Percentiles rank a stretch among this genome's conserved stretches.
Evolutionary conservation across 2,888 invertebrate species (phyloP).

Genomic region (Cheilosia urbana): DNA sequence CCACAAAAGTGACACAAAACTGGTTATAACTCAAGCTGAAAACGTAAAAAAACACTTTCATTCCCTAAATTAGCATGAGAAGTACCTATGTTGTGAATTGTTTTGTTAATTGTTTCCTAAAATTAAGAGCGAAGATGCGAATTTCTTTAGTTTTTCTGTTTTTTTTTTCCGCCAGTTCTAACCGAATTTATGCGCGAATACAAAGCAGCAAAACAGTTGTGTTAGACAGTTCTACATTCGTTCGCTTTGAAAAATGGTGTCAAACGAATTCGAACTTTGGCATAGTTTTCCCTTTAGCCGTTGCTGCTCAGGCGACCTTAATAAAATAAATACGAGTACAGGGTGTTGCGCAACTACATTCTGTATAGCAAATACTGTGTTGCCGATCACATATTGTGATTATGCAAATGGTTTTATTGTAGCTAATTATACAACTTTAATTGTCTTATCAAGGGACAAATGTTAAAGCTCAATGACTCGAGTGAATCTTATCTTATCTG

Average conservation of each 20-base stretch:
- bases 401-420: constrained; percentile 15
- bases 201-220: background rate
- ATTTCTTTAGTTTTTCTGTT: background rate
- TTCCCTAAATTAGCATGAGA: constrained; percentile 39
- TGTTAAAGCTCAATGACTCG: constrained; percentile 4
- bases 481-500: constrained; percentile 36
- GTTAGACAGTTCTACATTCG: background rate
- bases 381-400: constrained; percentile 7
- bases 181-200: constrained; percentile 1
- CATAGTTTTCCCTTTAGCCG: constrained; percentile 3
- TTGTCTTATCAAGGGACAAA: constrained; percentile 9
- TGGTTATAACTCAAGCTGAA: constrained; percentile 31
- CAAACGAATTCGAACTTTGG: constrained; percentile 42
- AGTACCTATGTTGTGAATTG: background rate
- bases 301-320: background rate
- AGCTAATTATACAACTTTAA: constrained; percentile 20
- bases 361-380: background rate
- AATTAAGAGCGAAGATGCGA: constrained; percentile 24
- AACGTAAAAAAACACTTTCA: constrained; percentile 41
- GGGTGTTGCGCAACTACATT: constrained; percentile 7
- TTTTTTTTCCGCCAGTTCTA: background rate
- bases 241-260: constrained; percentile 21
- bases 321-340: background rate
- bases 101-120: constrained; percentile 12
- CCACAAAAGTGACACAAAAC: constrained; percentile 15